Conservation (phyloP, 2,797 vertebrate species). For the Leontopithecus rosalia region DNA sequence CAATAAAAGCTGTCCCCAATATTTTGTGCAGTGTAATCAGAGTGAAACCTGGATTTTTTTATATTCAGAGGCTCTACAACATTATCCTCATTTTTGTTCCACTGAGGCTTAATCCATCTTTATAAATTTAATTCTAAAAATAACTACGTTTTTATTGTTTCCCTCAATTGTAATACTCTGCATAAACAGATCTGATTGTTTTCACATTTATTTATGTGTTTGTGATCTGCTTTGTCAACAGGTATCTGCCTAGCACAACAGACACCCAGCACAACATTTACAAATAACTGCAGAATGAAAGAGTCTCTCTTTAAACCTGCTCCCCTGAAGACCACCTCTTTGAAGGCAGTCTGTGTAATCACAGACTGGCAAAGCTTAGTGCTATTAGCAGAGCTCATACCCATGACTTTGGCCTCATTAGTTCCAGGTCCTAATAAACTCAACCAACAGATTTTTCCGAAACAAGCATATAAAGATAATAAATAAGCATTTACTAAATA, state of each 20-base stretch:
- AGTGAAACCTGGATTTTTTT: not conserved
- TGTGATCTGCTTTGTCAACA: not conserved
- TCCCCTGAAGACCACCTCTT: not conserved
- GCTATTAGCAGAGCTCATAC: not conserved
- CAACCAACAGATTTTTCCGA: conserved; percentile 12
- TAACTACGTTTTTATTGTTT: not conserved
- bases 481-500: not conserved
- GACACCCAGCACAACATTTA: not conserved
- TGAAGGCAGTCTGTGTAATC: not conserved
- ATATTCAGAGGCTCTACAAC: not conserved
- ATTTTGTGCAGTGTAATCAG: not conserved
- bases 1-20: not conserved
- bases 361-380: not conserved
- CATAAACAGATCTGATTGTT: not conserved
- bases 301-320: not conserved
- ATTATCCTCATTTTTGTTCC: not conserved
- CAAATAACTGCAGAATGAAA: not conserved
- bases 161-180: not conserved
- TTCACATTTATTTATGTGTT: not conserved
- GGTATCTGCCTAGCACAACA: not conserved
- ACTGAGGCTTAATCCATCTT: not conserved
- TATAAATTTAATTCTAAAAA: not conserved
- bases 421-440: not conserved
- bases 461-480: conserved; percentile 24
- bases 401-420: not conserved